A percentile compares a stretch with the other conserved stretches of the same genome.
These are phyloP conservation scores for Diplolepis rosae DNA, from an alignment of 2,888 invertebrate species.

Conservation along the genomic window DNA sequence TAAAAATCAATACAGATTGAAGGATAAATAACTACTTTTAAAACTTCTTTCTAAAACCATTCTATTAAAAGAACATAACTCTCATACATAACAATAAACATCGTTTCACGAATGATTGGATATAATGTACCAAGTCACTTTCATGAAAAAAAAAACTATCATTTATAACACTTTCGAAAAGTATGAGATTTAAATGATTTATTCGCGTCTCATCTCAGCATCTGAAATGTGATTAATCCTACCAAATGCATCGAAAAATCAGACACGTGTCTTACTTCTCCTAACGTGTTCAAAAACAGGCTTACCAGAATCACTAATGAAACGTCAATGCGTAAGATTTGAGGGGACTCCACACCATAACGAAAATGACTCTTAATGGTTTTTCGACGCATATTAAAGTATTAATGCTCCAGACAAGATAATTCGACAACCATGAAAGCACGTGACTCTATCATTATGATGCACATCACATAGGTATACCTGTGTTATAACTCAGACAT, in stretches of 20 bases:
- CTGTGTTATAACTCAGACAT: background rate
- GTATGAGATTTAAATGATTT: background rate
- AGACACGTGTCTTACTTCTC: background rate
- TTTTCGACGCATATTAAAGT: background rate
- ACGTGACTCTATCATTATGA: slow-evolving; percentile 60
- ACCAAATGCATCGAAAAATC: background rate
- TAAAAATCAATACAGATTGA: too few relatives aligned
- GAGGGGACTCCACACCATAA: background rate
- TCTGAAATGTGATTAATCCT: background rate
- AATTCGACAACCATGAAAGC: slow-evolving; percentile 60
- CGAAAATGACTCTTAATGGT: background rate
- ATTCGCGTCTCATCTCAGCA: background rate
- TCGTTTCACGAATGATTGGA: background rate
- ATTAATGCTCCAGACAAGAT: slow-evolving; percentile 37
- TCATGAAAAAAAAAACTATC: background rate
- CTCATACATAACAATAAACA: background rate
- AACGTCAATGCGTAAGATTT: background rate
- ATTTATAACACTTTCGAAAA: background rate
- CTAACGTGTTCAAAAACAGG: background rate
- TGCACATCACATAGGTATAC: slow-evolving; percentile 38
- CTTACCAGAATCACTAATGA: background rate
- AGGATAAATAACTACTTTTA: too few relatives aligned
- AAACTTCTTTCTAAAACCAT: too few relatives aligned
- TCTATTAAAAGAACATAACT: background rate
- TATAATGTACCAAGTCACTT: background rate